Percentiles rank a stretch among this genome's conserved stretches.
phyloP scores from a whole-genome alignment of 1,140 invertebrate genomes.

The Drosophila serrata region DNA sequence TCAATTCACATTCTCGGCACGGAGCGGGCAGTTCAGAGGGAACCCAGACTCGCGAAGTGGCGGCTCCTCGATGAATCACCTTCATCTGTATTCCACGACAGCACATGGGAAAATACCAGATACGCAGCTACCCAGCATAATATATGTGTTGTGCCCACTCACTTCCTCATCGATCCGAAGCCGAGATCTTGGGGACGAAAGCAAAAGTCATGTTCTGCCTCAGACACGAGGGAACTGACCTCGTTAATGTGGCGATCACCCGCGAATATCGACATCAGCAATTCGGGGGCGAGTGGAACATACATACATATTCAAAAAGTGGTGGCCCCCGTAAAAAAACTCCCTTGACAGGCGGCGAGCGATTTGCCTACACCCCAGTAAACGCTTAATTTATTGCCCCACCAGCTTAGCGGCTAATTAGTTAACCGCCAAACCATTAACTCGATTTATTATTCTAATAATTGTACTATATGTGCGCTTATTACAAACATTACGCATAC shows the following conservation, averaged over 20 bases:
- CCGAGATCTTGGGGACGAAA: conserved; percentile 39
- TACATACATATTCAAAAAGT: background rate
- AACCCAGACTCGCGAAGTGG: background rate
- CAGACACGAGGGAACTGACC: conserved; percentile 47
- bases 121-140: conserved; percentile 6
- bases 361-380: conserved; percentile 18
- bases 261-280: conserved; percentile 1
- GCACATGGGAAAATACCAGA: conserved; percentile 44
- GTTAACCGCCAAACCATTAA: conserved; percentile 18
- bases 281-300: conserved; percentile 2
- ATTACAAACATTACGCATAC: conserved; percentile 46
- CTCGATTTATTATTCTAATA: conserved; percentile 19
- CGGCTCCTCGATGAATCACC: conserved; percentile 33
- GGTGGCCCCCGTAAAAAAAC: conserved; percentile 5
- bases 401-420: conserved; percentile 23
- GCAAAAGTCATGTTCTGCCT: conserved; percentile 50
- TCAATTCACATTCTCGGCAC: conserved; percentile 68
- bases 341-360: conserved; percentile 5
- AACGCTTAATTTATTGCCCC: conserved; percentile 27
- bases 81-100: conserved; percentile 26
- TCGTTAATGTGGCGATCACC: conserved; percentile 34
- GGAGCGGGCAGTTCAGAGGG: conserved; percentile 5
- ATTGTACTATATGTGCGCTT: conserved; percentile 9
- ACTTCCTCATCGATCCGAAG: conserved; percentile 41
- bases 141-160: conserved; percentile 43